Percentiles rank a stretch among this genome's conserved stretches.
Conservation (phyloP, 2,113 vertebrate genomes). For the Rhinopomastus cyanomelas region DNA sequence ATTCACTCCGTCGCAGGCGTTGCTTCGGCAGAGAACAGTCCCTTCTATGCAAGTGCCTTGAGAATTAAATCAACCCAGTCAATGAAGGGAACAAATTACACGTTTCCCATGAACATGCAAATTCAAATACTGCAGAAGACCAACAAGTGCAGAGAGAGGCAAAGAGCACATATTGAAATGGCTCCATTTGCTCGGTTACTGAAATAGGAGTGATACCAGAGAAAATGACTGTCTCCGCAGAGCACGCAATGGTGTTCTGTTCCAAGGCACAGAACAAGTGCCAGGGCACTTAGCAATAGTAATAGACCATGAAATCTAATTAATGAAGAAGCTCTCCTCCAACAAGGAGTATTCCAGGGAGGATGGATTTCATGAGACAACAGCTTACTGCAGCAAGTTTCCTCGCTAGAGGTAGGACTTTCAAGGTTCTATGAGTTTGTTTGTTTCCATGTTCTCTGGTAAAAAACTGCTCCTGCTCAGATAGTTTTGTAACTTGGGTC, state of each 20-base stretch:
- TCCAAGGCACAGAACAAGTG: conserved; percentile 2
- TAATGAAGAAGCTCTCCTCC: neutral
- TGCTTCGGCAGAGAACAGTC: conserved; percentile 31
- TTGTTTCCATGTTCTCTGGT: neutral
- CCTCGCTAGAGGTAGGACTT: neutral
- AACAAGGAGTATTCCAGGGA: neutral
- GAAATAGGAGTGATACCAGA: conserved; percentile 14
- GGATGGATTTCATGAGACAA: neutral
- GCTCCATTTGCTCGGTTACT: conserved; percentile 42
- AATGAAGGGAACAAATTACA: conserved; percentile 14
- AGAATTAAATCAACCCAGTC: conserved; percentile 63
- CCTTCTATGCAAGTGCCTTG: conserved; percentile 38
- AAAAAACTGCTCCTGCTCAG: neutral
- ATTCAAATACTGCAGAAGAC: conserved; percentile 67
- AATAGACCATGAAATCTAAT: neutral
- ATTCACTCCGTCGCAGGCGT: conserved; percentile 44
- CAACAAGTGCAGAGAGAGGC: conserved; percentile 7
- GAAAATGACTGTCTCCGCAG: conserved; percentile 15
- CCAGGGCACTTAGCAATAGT: conserved; percentile 10
- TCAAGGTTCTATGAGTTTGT: neutral
- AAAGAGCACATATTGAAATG: conserved; percentile 43
- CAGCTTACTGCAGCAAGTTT: neutral
- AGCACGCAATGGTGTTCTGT: conserved; percentile 4
- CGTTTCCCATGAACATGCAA: conserved; percentile 41
- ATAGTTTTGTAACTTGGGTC: neutral